These are phyloP conservation scores for Sakesphorus luctuosus DNA, from an alignment of 2,113 vertebrate genomes.

Conservation along the genomic window DNA sequence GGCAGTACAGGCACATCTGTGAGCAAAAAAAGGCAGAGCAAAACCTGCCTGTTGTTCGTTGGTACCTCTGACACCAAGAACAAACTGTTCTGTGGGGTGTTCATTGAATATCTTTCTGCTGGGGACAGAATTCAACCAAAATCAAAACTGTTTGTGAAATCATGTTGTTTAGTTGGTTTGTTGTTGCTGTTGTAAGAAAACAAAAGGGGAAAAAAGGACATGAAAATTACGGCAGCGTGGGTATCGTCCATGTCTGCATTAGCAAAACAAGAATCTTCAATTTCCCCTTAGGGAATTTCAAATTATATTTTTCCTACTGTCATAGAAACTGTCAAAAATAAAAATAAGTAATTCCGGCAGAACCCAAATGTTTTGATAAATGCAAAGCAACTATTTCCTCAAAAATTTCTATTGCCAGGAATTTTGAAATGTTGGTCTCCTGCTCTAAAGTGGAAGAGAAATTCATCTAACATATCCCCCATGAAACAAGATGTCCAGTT, in stretches of 20 bases:
- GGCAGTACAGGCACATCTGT: background rate
- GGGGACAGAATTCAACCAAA: background rate
- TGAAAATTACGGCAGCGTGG: background rate
- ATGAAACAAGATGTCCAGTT: background rate
- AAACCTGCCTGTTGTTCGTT: background rate
- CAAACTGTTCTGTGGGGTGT: background rate
- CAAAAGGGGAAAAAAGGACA: no score
- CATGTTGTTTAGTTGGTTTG: background rate
- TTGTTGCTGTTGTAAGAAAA: background rate
- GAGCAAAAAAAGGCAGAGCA: background rate
- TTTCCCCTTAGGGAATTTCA: background rate
- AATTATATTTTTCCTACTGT: background rate
- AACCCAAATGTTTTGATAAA: background rate
- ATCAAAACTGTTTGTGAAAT: background rate
- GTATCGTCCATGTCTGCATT: background rate
- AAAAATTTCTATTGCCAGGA: background rate
- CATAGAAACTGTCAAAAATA: conserved; percentile 1
- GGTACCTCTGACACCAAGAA: background rate
- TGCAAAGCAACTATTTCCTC: background rate
- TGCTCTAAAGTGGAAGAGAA: background rate
- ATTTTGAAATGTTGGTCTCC: background rate
- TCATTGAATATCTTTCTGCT: background rate
- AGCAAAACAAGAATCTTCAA: background rate
- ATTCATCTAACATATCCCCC: background rate
- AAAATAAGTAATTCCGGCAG: background rate